Percentiles rank a stretch among this genome's conserved stretches.
Evolutionary conservation across 2,888 invertebrate genomes (phyloP).

Genomic region (Ephialtes manifestator): DNA sequence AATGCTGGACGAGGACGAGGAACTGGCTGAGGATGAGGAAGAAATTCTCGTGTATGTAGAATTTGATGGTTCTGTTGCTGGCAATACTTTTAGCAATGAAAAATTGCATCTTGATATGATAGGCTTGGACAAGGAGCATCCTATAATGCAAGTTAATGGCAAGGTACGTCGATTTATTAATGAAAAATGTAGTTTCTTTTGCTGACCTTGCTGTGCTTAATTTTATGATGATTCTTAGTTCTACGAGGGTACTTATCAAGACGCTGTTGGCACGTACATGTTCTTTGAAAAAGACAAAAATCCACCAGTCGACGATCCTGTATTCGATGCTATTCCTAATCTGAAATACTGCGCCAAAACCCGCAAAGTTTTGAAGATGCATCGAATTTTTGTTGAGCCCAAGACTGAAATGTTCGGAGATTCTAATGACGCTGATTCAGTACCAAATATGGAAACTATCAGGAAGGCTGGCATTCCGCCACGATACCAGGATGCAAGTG

Average conservation of each 20-base stretch:
- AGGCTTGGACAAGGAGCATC: conserved; percentile 89
- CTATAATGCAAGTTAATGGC: conserved; percentile 90
- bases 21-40: conserved; percentile 87
- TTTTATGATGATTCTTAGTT: conserved; percentile 74
- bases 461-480: conserved; percentile 80
- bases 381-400: conserved; percentile 89
- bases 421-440: conserved; percentile 77
- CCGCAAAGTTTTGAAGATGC: conserved; percentile 89
- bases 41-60: conserved; percentile 89
- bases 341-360: conserved; percentile 89
- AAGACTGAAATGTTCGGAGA: conserved; percentile 83
- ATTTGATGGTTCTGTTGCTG: conserved; percentile 87
- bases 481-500: conserved; percentile 79
- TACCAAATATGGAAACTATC: conserved; percentile 78
- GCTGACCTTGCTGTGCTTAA: not conserved
- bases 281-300: conserved; percentile 90
- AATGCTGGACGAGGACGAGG: conserved; percentile 73
- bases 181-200: not conserved
- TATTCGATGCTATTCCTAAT: conserved; percentile 87
- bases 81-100: conserved; percentile 86
- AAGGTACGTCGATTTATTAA: conserved; percentile 86
- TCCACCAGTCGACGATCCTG: conserved; percentile 81
- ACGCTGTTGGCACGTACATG: conserved; percentile 91
- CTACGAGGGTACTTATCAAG: conserved; percentile 89
- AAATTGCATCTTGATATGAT: conserved; percentile 88